These are phyloP conservation scores for Pocillopora meandrina DNA, from an alignment of 92 coral and sea anemone species.

Conservation along the genomic window DNA sequence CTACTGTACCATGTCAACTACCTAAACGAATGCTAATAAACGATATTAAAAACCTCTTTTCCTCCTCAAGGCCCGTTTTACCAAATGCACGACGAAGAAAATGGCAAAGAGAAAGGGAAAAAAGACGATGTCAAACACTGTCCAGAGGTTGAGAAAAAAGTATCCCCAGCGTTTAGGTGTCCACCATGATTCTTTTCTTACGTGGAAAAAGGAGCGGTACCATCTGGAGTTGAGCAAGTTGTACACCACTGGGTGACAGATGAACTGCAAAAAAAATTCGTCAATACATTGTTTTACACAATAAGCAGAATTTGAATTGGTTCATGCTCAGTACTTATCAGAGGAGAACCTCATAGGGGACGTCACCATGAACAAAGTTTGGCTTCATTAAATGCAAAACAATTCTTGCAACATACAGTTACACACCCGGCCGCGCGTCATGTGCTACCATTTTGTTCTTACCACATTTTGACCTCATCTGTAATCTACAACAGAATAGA, in stretches of 20 bases:
- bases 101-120: conserved; percentile 33
- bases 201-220: conserved; percentile 27
- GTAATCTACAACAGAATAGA: no score
- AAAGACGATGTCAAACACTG: conserved; percentile 17
- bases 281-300: no score
- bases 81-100: conserved; percentile 9
- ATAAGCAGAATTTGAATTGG: no score
- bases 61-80: neutral
- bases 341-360: no score
- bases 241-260: conserved; percentile 38
- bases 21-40: neutral
- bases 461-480: no score
- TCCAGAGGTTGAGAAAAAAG: conserved; percentile 34
- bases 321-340: no score
- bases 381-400: no score
- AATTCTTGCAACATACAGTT: no score
- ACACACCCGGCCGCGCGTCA: no score
- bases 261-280: conserved; percentile 16
- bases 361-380: no score
- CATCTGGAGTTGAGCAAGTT: conserved; percentile 34
- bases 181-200: conserved; percentile 26
- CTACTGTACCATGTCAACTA: no score
- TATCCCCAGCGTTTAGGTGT: conserved; percentile 28
- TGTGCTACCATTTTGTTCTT: no score
- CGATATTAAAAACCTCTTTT: conserved; percentile 20